Evolutionary conservation across 2,888 invertebrate species (phyloP), one percentile per base, ranked within the genome.

Genomic region (Tetranychus truncatus): DNA sequence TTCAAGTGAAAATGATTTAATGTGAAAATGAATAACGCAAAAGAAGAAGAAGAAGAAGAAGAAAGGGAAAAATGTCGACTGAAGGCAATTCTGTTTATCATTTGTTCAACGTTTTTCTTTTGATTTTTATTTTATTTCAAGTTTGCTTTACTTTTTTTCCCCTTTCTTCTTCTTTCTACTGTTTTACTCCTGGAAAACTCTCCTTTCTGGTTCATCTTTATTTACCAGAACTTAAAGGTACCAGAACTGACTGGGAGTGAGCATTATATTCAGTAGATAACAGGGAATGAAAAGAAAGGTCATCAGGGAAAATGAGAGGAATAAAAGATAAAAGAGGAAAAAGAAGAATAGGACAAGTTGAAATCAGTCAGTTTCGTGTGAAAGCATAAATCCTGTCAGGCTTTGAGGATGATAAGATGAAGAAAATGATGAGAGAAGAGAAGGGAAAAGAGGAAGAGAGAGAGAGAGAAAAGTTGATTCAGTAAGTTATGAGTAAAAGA

Each of bases 301-400:
- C 55, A 55, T 55, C 55, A 69, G 67, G n/a, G 67, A 67, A n/a
- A 67, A n/a, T 18, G 67, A 67, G 67, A 67, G 67, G n/a, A n/a
- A 67, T 11, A 67, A n/a, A 67, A n/a, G n/a, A n/a, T 18, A n/a
- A 67, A n/a, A 67, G 67, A 67, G 11, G 24, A 21, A 20, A 21
- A 69, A 69, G 34, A 21, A 24, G 69, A 69, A 69, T 20, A 20
- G 69, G 34, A 24, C 21, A 69, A 69, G 20, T 11, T 20, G 69
- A 69, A 69, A 24, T 24, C 20, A 69, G 69, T 24, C 21, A 69
- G 69, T 55, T 55, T 55, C 55, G 55, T 55, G 55, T 55, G 55
- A 55, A 55, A 55, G 55, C 55, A 55, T 55, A 55, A 55, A 55
- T 55, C 55, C 55, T 24, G 69, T 20, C 20, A 69, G 69, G 69